Evolutionary conservation across 2,113 vertebrate species (phyloP).

Genomic region (Lampris incognitus): DNA sequence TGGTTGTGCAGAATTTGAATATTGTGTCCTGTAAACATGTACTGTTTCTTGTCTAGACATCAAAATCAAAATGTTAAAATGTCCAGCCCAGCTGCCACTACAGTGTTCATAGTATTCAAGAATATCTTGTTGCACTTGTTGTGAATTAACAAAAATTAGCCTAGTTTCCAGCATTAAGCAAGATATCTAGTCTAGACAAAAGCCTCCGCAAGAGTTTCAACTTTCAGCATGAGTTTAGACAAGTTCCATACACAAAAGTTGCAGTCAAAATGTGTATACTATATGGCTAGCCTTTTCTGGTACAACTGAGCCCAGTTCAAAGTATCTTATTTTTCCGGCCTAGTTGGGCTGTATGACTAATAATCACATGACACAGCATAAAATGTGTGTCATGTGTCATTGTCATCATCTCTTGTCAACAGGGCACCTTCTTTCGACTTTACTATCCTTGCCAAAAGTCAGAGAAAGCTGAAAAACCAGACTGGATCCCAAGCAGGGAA

Average conservation of each 20-base stretch:
- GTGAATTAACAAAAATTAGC: no score
- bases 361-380: neutral
- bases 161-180: no score
- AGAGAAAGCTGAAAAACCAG: constrained; percentile 72
- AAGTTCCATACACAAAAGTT: neutral
- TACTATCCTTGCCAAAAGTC: constrained; percentile 89
- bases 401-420: neutral
- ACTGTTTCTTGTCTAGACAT: no score
- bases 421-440: constrained; percentile 92
- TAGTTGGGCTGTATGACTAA: neutral
- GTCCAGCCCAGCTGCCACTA: no score
- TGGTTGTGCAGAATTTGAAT: no score
- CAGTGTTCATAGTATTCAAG: no score
- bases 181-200: neutral
- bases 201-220: neutral
- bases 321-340: neutral
- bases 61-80: no score
- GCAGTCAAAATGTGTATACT: neutral
- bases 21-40: no score
- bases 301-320: no score
- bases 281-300: no score
- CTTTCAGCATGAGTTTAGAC: neutral
- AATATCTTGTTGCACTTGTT: no score
- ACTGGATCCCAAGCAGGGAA: constrained; percentile 90
- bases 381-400: neutral